These are phyloP conservation scores for Rhinatrema bivittatum DNA, from an alignment of 2,797 vertebrate species.

Conservation along the genomic window DNA sequence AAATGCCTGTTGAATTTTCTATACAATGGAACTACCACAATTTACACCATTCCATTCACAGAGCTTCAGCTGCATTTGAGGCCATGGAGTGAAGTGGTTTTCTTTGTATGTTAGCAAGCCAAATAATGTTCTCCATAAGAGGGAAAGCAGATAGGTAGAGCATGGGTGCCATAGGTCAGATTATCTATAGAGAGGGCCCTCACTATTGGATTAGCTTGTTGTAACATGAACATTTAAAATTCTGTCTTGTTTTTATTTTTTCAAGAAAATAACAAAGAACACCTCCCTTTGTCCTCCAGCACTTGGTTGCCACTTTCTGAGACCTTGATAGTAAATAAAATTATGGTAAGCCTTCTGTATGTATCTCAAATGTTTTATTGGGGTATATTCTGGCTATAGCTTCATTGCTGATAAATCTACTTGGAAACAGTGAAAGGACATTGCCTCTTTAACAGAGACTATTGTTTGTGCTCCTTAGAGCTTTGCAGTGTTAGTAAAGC, in stretches of 20 bases:
- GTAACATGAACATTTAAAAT: constrained; percentile 11
- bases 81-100: constrained; percentile 8
- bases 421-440: constrained; percentile 40
- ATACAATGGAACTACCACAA: constrained; percentile 22
- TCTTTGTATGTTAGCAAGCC: constrained; percentile 13
- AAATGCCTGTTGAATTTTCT: constrained; percentile 46
- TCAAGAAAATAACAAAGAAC: too few species aligned
- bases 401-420: constrained; percentile 29
- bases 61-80: neutral
- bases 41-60: constrained; percentile 21
- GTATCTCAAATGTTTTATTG: too few species aligned
- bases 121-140: constrained; percentile 6
- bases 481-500: constrained; percentile 63
- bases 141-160: neutral
- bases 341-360: too few species aligned
- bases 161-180: neutral
- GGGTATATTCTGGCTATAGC: too few species aligned
- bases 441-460: constrained; percentile 48
- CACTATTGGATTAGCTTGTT: neutral
- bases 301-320: too few species aligned
- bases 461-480: constrained; percentile 49
- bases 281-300: too few species aligned
- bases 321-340: too few species aligned
- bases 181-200: neutral
- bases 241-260: too few species aligned